phyloP scores from a whole-genome alignment of 2,888 invertebrate genomes.

The Euclidia mi region DNA sequence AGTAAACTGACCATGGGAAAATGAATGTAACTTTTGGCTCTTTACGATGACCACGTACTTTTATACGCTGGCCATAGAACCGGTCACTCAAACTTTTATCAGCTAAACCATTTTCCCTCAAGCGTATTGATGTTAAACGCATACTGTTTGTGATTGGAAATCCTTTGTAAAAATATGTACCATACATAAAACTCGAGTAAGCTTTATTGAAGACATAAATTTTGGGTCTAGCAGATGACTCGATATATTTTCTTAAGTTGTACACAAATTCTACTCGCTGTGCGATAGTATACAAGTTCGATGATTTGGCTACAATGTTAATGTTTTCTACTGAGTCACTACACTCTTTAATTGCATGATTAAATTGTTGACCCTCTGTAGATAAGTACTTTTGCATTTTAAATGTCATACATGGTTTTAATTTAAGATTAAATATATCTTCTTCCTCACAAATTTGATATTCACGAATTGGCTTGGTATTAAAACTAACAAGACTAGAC shows the following conservation, averaged over 20 bases:
- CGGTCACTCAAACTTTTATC: constrained; percentile 12
- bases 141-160: constrained; percentile 22
- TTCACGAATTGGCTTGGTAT: constrained; percentile 37
- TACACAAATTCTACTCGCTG: not conserved
- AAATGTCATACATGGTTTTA: too few relatives aligned
- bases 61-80: too few relatives aligned
- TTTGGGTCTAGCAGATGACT: constrained; percentile 6
- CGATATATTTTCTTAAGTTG: constrained; percentile 3
- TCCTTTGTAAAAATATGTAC: constrained; percentile 28
- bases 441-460: constrained; percentile 48
- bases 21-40: too few relatives aligned
- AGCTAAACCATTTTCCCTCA: constrained; percentile 22
- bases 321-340: not conserved
- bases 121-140: constrained; percentile 6
- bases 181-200: constrained; percentile 4
- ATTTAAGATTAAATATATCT: too few relatives aligned
- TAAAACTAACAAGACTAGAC: constrained; percentile 57
- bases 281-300: not conserved
- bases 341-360: not conserved
- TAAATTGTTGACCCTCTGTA: not conserved
- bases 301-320: not conserved
- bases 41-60: too few relatives aligned
- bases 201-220: constrained; percentile 18
- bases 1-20: too few relatives aligned
- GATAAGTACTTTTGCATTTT: constrained; percentile 4